These are phyloP conservation scores for Synchiropus splendidus DNA, from an alignment of 2,113 vertebrate species.

Conservation along the genomic window DNA sequence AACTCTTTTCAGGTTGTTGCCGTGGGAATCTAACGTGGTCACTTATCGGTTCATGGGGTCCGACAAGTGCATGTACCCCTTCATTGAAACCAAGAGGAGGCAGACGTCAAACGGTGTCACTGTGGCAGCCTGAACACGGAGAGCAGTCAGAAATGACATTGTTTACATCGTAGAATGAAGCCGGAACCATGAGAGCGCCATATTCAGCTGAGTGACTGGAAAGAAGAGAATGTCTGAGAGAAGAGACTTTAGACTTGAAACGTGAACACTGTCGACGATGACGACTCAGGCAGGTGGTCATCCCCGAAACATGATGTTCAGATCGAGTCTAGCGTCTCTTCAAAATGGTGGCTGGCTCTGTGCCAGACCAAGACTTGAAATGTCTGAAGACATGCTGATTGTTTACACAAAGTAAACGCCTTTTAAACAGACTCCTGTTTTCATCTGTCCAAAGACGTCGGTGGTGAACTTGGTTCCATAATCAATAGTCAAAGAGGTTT, in stretches of 20 bases:
- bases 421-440: too few species aligned
- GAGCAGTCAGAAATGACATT: background rate
- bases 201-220: too few species aligned
- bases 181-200: too few species aligned
- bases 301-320: constrained; percentile 4
- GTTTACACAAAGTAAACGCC: too few species aligned
- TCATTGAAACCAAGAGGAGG: constrained; percentile 41
- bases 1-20: constrained; percentile 44
- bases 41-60: constrained; percentile 52
- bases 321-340: constrained; percentile 8
- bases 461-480: too few species aligned
- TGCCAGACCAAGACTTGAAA: constrained; percentile 7
- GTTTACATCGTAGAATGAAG: too few species aligned
- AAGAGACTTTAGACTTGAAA: too few species aligned
- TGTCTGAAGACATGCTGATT: too few species aligned
- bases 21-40: constrained; percentile 54
- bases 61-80: constrained; percentile 58
- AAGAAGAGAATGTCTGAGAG: background rate
- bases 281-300: constrained; percentile 44
- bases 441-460: too few species aligned
- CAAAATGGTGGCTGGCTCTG: constrained; percentile 4
- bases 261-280: constrained; percentile 5
- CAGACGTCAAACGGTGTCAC: constrained; percentile 5
- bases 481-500: too few species aligned
- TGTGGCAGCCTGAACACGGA: constrained; percentile 1